A percentile compares a stretch with the other conserved stretches of the same genome.
Evolutionary conservation across 1,140 invertebrate species (phyloP).

Genomic region (Drosophila parvula): DNA sequence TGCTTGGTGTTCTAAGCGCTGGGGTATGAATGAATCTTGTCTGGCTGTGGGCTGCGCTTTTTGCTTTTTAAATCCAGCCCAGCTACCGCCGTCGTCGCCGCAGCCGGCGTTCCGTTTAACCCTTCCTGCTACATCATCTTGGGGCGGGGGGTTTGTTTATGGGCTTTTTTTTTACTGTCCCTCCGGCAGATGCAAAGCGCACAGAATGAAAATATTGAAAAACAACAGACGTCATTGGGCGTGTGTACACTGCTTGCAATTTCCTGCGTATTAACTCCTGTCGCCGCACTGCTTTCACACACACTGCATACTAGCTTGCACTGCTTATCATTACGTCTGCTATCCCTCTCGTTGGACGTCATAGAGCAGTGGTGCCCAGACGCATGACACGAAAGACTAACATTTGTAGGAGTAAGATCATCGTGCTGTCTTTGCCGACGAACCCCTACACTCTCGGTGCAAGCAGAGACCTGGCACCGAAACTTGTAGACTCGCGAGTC

Average conservation of each 20-base stretch:
- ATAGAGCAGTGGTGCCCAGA: background rate
- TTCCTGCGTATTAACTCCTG: background rate
- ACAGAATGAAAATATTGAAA: background rate
- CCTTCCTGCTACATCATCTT: slow-evolving; percentile 11
- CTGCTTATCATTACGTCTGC: background rate
- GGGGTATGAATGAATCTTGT: slow-evolving; percentile 73
- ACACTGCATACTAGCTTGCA: background rate
- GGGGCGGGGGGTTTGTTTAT: slow-evolving; percentile 25
- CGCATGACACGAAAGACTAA: too few species aligned
- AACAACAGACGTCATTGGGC: slow-evolving; percentile 6
- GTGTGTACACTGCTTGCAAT: slow-evolving; percentile 10
- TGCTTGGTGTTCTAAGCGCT: slow-evolving; percentile 67
- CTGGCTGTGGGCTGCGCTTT: slow-evolving; percentile 55
- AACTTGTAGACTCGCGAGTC: too few species aligned
- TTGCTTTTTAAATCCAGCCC: slow-evolving; percentile 65
- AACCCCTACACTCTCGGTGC: too few species aligned
- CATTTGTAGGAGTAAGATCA: too few species aligned
- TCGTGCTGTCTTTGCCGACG: too few species aligned
- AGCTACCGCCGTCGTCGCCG: slow-evolving; percentile 11
- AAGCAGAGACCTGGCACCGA: too few species aligned
- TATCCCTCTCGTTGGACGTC: background rate
- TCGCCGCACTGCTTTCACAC: background rate
- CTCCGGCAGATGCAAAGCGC: background rate
- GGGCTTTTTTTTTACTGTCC: background rate
- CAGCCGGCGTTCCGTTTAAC: slow-evolving; percentile 18